Base-by-base conservation (phyloP, 2,113 vertebrate genomes). In the Cyanoliseus patagonus region DNA sequence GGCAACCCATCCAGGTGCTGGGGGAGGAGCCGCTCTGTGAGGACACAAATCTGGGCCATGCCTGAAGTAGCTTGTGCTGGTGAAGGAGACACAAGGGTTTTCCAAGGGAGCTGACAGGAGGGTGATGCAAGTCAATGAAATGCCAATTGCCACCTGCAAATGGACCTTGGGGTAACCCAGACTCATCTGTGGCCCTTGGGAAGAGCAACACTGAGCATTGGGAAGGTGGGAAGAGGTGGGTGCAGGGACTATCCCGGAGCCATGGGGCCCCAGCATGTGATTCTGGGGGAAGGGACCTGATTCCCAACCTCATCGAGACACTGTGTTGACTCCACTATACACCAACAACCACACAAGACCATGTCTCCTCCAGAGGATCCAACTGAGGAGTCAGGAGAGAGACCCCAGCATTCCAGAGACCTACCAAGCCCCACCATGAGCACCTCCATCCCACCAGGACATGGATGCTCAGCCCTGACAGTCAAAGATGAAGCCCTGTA, bases 291-390 rank as follows among this genome's bases (percentile, higher is more conserved):
- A 62, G 6, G 14, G 41, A 44, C 51, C 15, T 1, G 0, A 55
- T 51, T 63, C 51, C 51, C 39, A 46, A 14, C 24, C 14, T 51
- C 41, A 17, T 8, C 0, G 0, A 69, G 49, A 31, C 76, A 37
- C 25, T 14, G 4, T 2, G 1, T 11, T 57, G 53, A 19, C 23
- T 55, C 17, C 2, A 3, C 46, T 53, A 35, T 35, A 44, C 35
- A 62, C 8, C 4, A 0, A 27, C 20, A 46, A 47, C 25, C 25
- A 24, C 3, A 0, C 47, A 22, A 47, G 47, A 39, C 47, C 35
- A 25, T 1, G 1, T 30, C 31, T 53, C 44, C 52, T 25, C 35
- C 41, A 30, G 16, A 77, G 22, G 7, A 77, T 27, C 19, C 17
- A 42, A 72, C 0, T 0, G 57, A 46, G 33, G 15, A 72, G 39